These are phyloP conservation scores for Drosophila mimica DNA, from an alignment of 2,888 invertebrate genomes.

Conservation along the genomic window DNA sequence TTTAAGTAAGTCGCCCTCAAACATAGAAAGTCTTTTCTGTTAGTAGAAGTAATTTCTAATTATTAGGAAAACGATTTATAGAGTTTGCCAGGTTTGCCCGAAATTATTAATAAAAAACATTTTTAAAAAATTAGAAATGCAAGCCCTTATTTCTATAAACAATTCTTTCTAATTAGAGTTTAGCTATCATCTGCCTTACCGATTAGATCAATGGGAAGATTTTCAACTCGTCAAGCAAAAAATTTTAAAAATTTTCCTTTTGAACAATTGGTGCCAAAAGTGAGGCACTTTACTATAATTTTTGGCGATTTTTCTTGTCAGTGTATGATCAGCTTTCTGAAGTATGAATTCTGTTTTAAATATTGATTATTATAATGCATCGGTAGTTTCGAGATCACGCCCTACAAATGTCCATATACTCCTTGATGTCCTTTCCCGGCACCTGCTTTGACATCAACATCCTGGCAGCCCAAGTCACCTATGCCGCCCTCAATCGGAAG, in stretches of 20 bases:
- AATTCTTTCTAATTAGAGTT: neutral
- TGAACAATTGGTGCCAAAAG: neutral
- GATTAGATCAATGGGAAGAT: neutral
- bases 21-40: neutral
- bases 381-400: conserved; percentile 89
- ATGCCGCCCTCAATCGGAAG: conserved; percentile 87
- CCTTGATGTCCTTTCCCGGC: conserved; percentile 91
- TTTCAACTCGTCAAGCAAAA: neutral
- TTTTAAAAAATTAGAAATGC: neutral
- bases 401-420: conserved; percentile 91
- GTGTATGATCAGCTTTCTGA: conserved; percentile 4
- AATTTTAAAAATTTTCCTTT: too few species aligned
- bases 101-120: neutral
- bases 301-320: neutral
- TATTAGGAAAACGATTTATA: neutral
- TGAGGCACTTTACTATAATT: neutral
- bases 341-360: neutral
- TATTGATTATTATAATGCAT: neutral
- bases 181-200: too few species aligned
- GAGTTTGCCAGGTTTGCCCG: neutral
- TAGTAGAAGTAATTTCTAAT: neutral
- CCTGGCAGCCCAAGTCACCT: conserved; percentile 84
- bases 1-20: neutral
- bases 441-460: conserved; percentile 89
- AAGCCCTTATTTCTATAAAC: neutral